Percentiles rank a stretch among this genome's conserved stretches.
Evolutionary conservation across 2,888 invertebrate genomes (phyloP).

Genomic region (Mactromeris polynyma): DNA sequence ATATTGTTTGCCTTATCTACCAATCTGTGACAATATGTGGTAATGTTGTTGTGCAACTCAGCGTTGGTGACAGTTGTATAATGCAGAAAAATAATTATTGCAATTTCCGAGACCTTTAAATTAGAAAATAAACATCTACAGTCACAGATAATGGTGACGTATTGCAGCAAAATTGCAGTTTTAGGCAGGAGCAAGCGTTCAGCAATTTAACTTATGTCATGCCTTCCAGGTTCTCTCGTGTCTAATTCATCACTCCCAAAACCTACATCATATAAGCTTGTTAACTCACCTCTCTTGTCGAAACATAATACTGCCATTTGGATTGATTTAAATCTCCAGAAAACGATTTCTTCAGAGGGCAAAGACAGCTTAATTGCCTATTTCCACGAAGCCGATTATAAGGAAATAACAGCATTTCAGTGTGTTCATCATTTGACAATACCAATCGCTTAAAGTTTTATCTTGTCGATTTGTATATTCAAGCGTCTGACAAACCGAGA

Average conservation of each 20-base stretch:
- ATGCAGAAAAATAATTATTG: not conserved
- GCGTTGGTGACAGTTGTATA: not conserved
- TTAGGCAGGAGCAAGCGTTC: not conserved
- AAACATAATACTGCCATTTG: not conserved
- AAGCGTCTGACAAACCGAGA: not conserved
- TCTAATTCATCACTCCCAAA: not conserved
- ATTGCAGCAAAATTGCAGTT: not conserved
- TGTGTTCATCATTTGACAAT: constrained; percentile 8
- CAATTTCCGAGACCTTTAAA: not conserved
- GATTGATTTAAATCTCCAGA: not conserved
- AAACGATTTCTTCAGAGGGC: not conserved
- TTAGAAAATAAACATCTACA: not conserved
- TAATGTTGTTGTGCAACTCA: not conserved
- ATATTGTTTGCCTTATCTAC: not conserved
- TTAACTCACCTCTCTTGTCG: not conserved
- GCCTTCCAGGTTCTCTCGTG: not conserved
- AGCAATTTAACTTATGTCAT: not conserved
- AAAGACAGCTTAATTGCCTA: constrained; percentile 16
- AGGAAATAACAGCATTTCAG: not conserved
- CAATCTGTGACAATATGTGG: not conserved
- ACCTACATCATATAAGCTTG: not conserved
- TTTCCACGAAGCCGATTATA: constrained; percentile 13
- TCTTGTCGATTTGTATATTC: constrained; percentile 1
- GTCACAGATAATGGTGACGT: not conserved
- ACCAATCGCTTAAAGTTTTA: not conserved